Percentiles rank a stretch among this genome's conserved stretches.
These are phyloP conservation scores for Megalurothrips usitatus DNA, from an alignment of 2,888 invertebrate genomes.

Conservation along the genomic window DNA sequence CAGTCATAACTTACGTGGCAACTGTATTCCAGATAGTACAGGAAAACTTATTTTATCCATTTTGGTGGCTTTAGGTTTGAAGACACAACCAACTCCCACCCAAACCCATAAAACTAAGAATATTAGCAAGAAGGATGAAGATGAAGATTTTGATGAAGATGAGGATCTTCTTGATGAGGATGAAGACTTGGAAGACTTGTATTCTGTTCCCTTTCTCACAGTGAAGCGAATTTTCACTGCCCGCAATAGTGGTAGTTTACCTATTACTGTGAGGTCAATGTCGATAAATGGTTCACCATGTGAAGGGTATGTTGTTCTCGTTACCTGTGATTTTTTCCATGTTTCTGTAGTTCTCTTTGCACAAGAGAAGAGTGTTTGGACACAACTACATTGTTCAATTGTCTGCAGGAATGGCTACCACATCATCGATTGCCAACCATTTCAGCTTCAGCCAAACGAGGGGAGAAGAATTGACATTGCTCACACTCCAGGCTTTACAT, in stretches of 20 bases:
- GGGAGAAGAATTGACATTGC: conserved; percentile 65
- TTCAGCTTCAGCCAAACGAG: conserved; percentile 41
- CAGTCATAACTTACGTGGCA: background rate
- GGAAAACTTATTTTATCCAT: conserved; percentile 30
- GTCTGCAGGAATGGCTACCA: conserved; percentile 11
- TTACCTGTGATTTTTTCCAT: background rate
- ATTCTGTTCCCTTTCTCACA: conserved; percentile 58
- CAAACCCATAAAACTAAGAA: background rate
- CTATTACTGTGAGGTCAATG: conserved; percentile 68
- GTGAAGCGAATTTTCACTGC: conserved; percentile 78
- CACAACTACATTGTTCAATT: background rate
- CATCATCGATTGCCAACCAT: background rate
- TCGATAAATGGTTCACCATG: conserved; percentile 63
- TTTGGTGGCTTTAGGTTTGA: background rate
- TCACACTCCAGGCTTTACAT: conserved; percentile 83
- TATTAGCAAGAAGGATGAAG: background rate
- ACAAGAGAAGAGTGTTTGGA: background rate
- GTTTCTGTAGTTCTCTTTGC: too few relatives aligned
- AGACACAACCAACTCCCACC: background rate
- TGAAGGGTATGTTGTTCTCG: conserved; percentile 60
- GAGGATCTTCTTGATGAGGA: conserved; percentile 4
- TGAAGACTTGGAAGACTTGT: background rate
- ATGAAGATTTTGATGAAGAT: background rate
- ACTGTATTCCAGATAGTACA: background rate
- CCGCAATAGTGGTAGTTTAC: conserved; percentile 84